Evolutionary conservation across 2,113 vertebrate species (phyloP), one percentile per base, ranked within the genome.

Genomic region (Castor canadensis): DNA sequence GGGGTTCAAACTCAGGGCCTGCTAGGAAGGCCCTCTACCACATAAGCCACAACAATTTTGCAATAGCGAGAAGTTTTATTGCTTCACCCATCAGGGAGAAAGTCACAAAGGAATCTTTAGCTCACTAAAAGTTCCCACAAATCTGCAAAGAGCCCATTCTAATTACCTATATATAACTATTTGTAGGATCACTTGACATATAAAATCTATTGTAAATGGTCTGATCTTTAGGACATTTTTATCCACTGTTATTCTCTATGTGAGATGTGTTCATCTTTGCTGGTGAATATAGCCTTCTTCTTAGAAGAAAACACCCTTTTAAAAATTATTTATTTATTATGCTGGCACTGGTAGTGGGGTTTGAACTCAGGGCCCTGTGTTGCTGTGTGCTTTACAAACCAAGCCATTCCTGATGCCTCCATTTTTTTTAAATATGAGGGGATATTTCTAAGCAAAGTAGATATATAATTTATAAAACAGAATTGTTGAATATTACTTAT

Each of bases 361-460:
- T 8, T 6, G 45, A 30, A 9, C 17, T 30, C 47, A n/a, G n/a
- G n/a, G n/a, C n/a, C n/a, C n/a, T n/a, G n/a, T n/a, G n/a, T n/a
- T n/a, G n/a, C n/a, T n/a, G n/a, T n/a, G n/a, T n/a, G n/a, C n/a
- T n/a, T n/a, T n/a, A n/a, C n/a, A n/a, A n/a, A n/a, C n/a, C n/a
- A n/a, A n/a, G n/a, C n/a, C n/a, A n/a, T n/a, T n/a, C n/a, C n/a
- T n/a, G n/a, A n/a, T n/a, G n/a, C n/a, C n/a, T n/a, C n/a, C n/a
- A n/a, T n/a, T n/a, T 62, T 80, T 69, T 67, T 40, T 93, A 91
- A 71, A 67, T 89, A 40, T 58, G 32, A 75, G 26, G 84, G 60
- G 66, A 62, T 80, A 94, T 80, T 95, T 35, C 47, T 87, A 43
- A 92, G 47, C 43, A 54, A 83, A 93, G 6, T 66, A 88, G 38